Base-by-base conservation (phyloP, 1,140 invertebrate genomes). In the Temnothorax curvispinosus region DNA sequence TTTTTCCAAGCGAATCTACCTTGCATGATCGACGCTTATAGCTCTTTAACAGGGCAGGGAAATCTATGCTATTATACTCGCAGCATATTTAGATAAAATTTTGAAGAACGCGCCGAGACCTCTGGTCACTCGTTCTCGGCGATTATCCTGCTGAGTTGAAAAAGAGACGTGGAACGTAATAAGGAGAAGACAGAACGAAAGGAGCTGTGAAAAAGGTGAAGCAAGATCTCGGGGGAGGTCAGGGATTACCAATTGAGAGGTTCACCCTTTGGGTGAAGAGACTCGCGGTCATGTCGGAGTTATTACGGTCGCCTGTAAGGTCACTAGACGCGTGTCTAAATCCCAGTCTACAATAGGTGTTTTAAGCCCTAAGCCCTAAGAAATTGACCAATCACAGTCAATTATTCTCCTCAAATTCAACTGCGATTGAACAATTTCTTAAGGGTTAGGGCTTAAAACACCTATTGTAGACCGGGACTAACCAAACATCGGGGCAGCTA, bases 241-340 rank as follows among this genome's bases (percentile, higher is more conserved):
- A 38, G 15, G 27, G 3, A 35, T 27, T 15, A 27, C 8, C 13
- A 21, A 54, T 21, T 35, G 82, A 52, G 32, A 56, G 56, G 56
- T 72, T 74, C 11, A 38, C 18, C 52, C 15, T 18, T n/a, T 21
- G 47, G 69, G 47, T 47, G 8, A 50, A 52, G 54, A 41, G 52
- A 6, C 27, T 67, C 38, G 32, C n/a, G 6, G 64, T 80, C 65
- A 52, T n/a, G 62, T n/a, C 64, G 13, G 6, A 67, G 27, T 85
- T 85, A 76, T 44, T 78, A 65, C 74, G 58, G 27, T 62, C 58
- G 56, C 15, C 32, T 64, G 76, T 78, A 84, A 84, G 62, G 67
- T 84, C 32, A 50, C 80, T 47, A 75, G 52, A 82, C 62, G 44
- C 50, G 62, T 62, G 78, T 64, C 69, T 50, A 27, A 27, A 1